Base-by-base conservation (phyloP, 2,888 invertebrate species). In the Trachelus troglodyta region DNA sequence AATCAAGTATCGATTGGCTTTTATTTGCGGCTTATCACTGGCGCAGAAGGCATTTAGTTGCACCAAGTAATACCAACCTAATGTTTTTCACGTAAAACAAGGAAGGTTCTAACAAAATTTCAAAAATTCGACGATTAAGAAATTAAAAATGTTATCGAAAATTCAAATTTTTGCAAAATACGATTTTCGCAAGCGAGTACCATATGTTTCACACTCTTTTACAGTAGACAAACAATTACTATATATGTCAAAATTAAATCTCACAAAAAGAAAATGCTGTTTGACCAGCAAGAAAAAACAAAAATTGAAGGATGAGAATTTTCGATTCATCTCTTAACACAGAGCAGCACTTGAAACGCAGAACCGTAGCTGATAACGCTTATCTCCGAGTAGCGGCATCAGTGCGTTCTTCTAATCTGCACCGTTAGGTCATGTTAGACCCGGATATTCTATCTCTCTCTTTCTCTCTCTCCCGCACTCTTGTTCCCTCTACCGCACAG, bases 281-380 rank as follows among this genome's bases (percentile, higher is more conserved):
- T 1, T 12, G 71, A 34, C 4, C 71, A n/a, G 31, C 31, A 31
- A 71, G 71, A 71, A 30, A 56, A 40, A 34, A 34, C 6, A 34
- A 9, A 56, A 30, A 30, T 34, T 71, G 31, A 34, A 71, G 4
- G 31, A 34, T 15, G 71, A 23, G 33, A 11, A n/a, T 71, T 34
- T 56, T 34, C 33, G 71, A 71, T 71, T 71, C 71, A 71, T 71
- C 71, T 34, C 31, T 33, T 34, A 31, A 71, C 23, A 71, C 71
- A 71, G 71, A 71, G 71, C 11, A 71, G 71, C 71, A 71, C 71
- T 71, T 71, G 31, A 71, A 71, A 71, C 71, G 31, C 71, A 71
- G 71, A 34, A 31, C 3, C 33, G 71, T 31, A 33, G 31, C 71
- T 34, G 71, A 71, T 71, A 71, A 71, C 12, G 12, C 31, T 34